These are phyloP conservation scores for Trachelus iudaicus DNA, from an alignment of 2,888 invertebrate species.

Conservation along the genomic window DNA sequence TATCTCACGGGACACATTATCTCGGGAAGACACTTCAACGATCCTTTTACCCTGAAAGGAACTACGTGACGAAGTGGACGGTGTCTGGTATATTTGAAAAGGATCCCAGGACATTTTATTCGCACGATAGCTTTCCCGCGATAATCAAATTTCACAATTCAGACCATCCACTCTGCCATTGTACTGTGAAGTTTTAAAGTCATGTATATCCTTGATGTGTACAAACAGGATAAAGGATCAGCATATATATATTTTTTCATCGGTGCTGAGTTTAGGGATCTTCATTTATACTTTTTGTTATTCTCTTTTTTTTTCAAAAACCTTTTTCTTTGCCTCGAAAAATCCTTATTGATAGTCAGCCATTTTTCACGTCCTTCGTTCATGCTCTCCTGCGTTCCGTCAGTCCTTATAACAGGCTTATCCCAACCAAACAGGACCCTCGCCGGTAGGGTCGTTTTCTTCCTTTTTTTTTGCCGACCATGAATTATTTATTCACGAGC, in stretches of 20 bases:
- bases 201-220: neutral
- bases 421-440: slow-evolving; percentile 41
- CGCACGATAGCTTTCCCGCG: neutral
- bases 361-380: slow-evolving; percentile 48
- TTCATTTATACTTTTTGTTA: neutral
- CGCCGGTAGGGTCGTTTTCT: slow-evolving; percentile 7
- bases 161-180: neutral
- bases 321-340: slow-evolving; percentile 30
- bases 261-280: neutral
- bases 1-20: neutral
- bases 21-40: neutral
- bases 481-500: slow-evolving; percentile 49
- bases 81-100: neutral
- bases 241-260: neutral
- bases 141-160: neutral
- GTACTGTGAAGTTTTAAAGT: neutral
- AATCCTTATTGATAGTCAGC: slow-evolving; percentile 44
- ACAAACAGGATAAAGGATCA: neutral
- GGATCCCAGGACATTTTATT: neutral
- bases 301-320: slow-evolving; percentile 9
- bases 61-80: neutral
- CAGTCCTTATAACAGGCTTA: slow-evolving; percentile 45
- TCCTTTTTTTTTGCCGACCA: slow-evolving; percentile 28
- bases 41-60: neutral
- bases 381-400: slow-evolving; percentile 52